Base-by-base conservation (phyloP, 1,140 invertebrate species). In the Nixonia krombeini region DNA sequence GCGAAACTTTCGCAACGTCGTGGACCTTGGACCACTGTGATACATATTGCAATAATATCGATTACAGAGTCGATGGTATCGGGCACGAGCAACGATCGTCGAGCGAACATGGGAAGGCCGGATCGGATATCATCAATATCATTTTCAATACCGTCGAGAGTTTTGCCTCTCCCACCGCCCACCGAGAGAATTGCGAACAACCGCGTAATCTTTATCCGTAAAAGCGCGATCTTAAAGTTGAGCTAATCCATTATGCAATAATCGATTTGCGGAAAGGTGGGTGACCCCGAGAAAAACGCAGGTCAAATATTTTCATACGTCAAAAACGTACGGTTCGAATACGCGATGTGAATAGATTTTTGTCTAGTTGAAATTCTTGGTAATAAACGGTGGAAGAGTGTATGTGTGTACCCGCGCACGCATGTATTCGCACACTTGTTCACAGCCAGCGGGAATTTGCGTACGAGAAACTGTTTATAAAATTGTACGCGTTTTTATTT, bases 11-110 rank as follows among this genome's bases (percentile, higher is more conserved):
- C 31, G 55, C 50, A 49, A 66, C 58, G 47, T 23, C 42, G 44
- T 13, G 38, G 41, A 13, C 41, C 23, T 25, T 44, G 57, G 47
- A 33, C 29, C 29, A 33, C 9, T 33, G n/a, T 5, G 26, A 12
- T 3, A 12, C 29, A 12, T 10, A 33, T 33, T 3, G 29, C n/a
- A 51, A 40, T 62, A 57, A 46, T 68, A 68, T 68, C 65, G 33
- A 51, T 68, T 68, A 68, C 65, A 61, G 51, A 56, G 61, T 67
- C 51, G 56, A 67, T 67, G 57, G 46, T 56, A 62, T 62, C 52
- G 42, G 57, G n/a, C 16, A n/a, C 5, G 2, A n/a, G 38, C 17
- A 9, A 6, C 8, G 58, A 59, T 50, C 64, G 50, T 37, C 45
- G 56, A 52, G 25, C 58, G 56, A 56, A 67, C 61, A 67, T 56